These are phyloP conservation scores for Eurystomus glaucurus DNA, from an alignment of 2,797 vertebrate species.

Conservation along the genomic window DNA sequence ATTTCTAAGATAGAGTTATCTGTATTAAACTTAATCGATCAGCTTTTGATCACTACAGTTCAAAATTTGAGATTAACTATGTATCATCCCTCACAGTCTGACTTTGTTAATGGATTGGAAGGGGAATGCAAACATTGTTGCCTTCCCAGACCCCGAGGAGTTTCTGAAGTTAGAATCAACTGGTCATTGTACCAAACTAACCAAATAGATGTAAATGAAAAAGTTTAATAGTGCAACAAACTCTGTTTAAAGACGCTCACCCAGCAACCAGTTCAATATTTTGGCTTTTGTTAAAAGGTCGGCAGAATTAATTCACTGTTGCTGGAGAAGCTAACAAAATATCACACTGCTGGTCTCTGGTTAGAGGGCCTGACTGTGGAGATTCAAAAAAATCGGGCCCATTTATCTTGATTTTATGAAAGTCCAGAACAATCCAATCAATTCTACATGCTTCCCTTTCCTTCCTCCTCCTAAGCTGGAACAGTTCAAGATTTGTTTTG, in stretches of 20 bases:
- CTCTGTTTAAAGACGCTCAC: background rate
- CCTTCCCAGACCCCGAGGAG: background rate
- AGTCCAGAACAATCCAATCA: background rate
- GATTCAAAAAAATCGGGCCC: background rate
- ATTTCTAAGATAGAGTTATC: background rate
- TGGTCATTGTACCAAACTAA: background rate
- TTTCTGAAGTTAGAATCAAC: background rate
- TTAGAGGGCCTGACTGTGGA: background rate
- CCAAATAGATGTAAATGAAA: background rate
- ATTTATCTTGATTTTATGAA: background rate
- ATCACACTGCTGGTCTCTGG: background rate
- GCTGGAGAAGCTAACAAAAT: constrained; percentile 1
- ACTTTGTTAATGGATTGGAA: background rate
- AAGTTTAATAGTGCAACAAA: background rate
- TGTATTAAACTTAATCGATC: background rate
- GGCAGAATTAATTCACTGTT: background rate
- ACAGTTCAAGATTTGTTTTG: background rate
- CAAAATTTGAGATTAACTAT: background rate
- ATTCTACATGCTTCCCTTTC: background rate
- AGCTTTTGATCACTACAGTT: background rate
- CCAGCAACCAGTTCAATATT: background rate
- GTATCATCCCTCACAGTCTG: background rate
- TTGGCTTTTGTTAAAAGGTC: background rate
- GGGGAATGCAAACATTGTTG: background rate
- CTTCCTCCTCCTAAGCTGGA: background rate